phyloP scores from a whole-genome alignment of 2,113 vertebrate genomes.

The Porphyrio hochstetteri region DNA sequence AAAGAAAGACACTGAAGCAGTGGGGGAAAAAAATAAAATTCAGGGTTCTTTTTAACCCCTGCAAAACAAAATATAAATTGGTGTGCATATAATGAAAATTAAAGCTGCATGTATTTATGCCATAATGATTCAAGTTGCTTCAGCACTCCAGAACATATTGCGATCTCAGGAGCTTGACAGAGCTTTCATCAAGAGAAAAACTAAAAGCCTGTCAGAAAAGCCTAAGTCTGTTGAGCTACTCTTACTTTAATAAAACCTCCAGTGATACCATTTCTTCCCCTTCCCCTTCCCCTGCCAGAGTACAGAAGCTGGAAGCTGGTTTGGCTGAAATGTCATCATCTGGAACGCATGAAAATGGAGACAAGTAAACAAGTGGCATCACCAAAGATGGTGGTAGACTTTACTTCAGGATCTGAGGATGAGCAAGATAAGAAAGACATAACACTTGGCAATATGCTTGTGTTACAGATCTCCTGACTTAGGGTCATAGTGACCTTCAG shows the following conservation, averaged over 20 bases:
- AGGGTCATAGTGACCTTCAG: not conserved
- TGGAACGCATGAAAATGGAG: not conserved
- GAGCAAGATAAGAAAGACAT: not conserved
- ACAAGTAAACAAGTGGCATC: not conserved
- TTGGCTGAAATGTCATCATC: not conserved
- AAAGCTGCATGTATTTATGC: not conserved
- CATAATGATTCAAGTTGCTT: not conserved
- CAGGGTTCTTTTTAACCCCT: not conserved
- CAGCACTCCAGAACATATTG: not conserved
- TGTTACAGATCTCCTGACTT: not conserved
- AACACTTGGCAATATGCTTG: not conserved
- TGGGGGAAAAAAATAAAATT: not conserved
- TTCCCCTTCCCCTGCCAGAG: not conserved
- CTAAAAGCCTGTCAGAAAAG: not conserved
- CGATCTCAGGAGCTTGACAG: not conserved
- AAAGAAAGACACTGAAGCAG: not conserved
- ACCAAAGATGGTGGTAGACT: not conserved
- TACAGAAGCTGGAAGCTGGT: not conserved
- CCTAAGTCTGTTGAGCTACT: not conserved
- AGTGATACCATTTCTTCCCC: not conserved
- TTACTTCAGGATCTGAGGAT: not conserved
- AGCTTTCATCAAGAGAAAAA: not conserved
- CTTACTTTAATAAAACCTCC: not conserved
- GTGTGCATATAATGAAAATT: not conserved
- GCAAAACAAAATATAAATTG: not conserved